Evolutionary conservation across 2,797 vertebrate genomes (phyloP), one percentile per base, ranked within the genome.

Genomic region (Bradypodion pumilum): DNA sequence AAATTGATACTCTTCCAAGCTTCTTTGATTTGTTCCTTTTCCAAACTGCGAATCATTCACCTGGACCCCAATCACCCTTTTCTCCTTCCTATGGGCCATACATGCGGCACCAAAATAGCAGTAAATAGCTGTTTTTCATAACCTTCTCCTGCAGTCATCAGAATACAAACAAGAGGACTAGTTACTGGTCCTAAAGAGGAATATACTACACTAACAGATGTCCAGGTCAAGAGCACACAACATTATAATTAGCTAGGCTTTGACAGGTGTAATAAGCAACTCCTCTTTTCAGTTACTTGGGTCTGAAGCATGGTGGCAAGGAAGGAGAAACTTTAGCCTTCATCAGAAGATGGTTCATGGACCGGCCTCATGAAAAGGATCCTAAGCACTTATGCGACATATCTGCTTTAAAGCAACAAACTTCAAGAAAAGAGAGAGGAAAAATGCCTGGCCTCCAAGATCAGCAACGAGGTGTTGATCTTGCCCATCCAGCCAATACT

Each of bases 311-410:
- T 6, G 29, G 69, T 35, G 81, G 37, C 16, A 80, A 21, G 42
- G 52, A 74, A 15, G 21, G 88, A 2, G 80, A 90, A 93, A 91
- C 15, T 0, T 32, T 65, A 86, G 29, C 74, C 56, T 60, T 69
- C 15, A 29, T 70, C 66, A 65, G 35, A n/a, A 75, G 5, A 5
- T 2, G 1, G 63, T 78, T 73, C 46, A 85, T 78, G 72, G 42
- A 65, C 49, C 9, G 19, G 1, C 85, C 83, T 16, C 49, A 52
- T 0, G 75, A 1, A 78, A 84, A 0, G 0, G 82, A 89, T 56
- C 25, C 56, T 35, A 3, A 74, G 69, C 9, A 49, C 1, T 56
- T 29, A 2, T 1, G 32, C 46, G 40, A 1, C 52, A 56, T 37
- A 89, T 40, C 56, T 2, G 2, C 40, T 91, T 82, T 80, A 77